Base-by-base conservation (phyloP, 92 coral and sea anemone genomes). In the Porites evermanni region DNA sequence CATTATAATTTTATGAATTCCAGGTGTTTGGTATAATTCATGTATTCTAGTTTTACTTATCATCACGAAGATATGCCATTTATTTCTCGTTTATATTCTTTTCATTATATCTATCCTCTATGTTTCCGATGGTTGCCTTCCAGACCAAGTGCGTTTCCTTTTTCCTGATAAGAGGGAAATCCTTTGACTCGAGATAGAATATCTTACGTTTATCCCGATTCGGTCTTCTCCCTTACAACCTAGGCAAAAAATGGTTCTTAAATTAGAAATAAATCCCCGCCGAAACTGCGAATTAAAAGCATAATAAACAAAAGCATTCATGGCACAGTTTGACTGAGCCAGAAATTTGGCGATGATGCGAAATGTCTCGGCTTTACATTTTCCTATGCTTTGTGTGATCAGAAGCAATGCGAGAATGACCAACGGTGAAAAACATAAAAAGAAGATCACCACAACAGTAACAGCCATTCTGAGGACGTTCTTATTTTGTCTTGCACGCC, bases 361-460 rank as follows among this genome's bases (percentile, higher is more conserved):
- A 63, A 56, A 83, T 72, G 44, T 63, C 17, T 83, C 87, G 23
- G 70, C 58, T 60, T 68, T 56, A 13, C 87, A 83, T 2, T 6
- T 32, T 8, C n/a, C 24, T 13, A 72, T 72, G 50, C 63, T 64
- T 38, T 60, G 32, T 12, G 79, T 72, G 18, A 60, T 38, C 11
- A 38, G 12, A 18, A 83, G 78, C 14, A 83, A 51, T 4, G 79
- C 58, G 0, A 79, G 60, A 16, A 70, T 77, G 2, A 78, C 83
- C 12, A 89, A 19, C 9, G 92, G 92, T 58, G 85, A 89, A 89
- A 89, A 89, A 58, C 92, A 89, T 18, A 89, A 12, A n/a, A 89
- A 89, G 60, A 89, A 89, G 0, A 74, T 47, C 23, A 89, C 54
- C 14, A 89, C 89, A 29, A 89, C 47, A 1, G 84, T 44, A 52